Percentiles rank a stretch among this genome's conserved stretches.
Evolutionary conservation across 2,888 invertebrate genomes (phyloP).

Genomic region (Macaria notata): DNA sequence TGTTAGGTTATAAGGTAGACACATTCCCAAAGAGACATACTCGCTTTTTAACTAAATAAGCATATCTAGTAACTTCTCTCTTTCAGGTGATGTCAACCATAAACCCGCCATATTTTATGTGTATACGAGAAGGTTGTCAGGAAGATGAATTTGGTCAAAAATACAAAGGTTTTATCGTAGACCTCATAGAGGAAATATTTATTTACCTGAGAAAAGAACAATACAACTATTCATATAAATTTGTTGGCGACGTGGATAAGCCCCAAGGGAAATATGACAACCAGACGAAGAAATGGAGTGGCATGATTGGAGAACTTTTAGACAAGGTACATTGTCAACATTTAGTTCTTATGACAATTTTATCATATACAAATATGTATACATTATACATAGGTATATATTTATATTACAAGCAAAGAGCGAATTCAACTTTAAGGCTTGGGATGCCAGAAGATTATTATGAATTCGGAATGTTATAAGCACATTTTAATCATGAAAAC

Average conservation of each 20-base stretch:
- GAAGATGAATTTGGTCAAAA: constrained; percentile 82
- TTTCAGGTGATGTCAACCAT: constrained; percentile 83
- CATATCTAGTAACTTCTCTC: no score
- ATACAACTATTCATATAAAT: constrained; percentile 63
- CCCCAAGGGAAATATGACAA: constrained; percentile 52
- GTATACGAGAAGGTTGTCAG: constrained; percentile 54
- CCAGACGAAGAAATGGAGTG: constrained; percentile 64
- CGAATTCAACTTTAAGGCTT: no score
- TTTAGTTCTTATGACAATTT: no score
- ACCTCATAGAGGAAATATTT: constrained; percentile 87
- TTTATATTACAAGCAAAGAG: no score
- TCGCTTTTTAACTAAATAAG: no score
- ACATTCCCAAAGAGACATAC: no score
- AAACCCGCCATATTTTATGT: constrained; percentile 89
- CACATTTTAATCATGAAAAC: no score
- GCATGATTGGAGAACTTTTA: constrained; percentile 64
- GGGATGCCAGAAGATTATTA: no score
- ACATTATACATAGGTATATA: no score
- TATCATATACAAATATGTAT: no score
- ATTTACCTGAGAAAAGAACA: constrained; percentile 72
- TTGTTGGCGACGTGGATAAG: constrained; percentile 49
- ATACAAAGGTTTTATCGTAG: constrained; percentile 89
- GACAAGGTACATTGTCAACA: constrained; percentile 53
- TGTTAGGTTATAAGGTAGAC: no score
- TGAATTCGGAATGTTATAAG: no score